Percentiles rank a stretch among this genome's conserved stretches.
Evolutionary conservation across 1,140 invertebrate genomes (phyloP).

Genomic region (Drosophila seguyi): DNA sequence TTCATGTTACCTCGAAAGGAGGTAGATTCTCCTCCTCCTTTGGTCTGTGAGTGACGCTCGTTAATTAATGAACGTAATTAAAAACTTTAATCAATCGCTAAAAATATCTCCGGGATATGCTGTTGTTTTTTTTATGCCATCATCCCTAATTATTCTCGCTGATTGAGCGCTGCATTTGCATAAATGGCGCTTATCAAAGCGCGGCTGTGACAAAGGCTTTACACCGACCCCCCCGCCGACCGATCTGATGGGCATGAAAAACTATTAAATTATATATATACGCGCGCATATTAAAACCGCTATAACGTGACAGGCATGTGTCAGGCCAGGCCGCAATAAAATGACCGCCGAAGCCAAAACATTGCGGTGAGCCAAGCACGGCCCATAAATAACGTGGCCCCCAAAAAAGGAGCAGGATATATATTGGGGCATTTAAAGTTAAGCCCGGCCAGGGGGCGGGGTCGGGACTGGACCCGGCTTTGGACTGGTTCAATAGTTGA

Average conservation of each 20-base stretch:
- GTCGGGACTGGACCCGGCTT: slow-evolving; percentile 3
- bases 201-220: slow-evolving; percentile 35
- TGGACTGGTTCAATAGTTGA: slow-evolving; percentile 50
- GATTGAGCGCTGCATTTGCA: slow-evolving; percentile 32
- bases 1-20: background rate
- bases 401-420: slow-evolving; percentile 1
- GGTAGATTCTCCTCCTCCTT: no score
- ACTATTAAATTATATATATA: slow-evolving; percentile 53
- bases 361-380: slow-evolving; percentile 63
- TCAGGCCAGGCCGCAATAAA: slow-evolving; percentile 74
- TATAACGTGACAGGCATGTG: slow-evolving; percentile 68
- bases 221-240: no score
- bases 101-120: slow-evolving; percentile 11
- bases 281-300: slow-evolving; percentile 40
- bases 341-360: slow-evolving; percentile 73
- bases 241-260: slow-evolving; percentile 31
- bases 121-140: slow-evolving; percentile 13
- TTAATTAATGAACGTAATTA: slow-evolving; percentile 58
- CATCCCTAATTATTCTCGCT: slow-evolving; percentile 25
- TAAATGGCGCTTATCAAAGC: slow-evolving; percentile 40
- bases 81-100: slow-evolving; percentile 45
- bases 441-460: slow-evolving; percentile 6
- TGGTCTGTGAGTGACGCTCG: slow-evolving; percentile 5
- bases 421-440: slow-evolving; percentile 44
- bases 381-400: slow-evolving; percentile 62